Percentiles rank a stretch among this genome's conserved stretches.
phyloP scores from a whole-genome alignment of 2,113 vertebrate species.

The Leucopternis melanops region DNA sequence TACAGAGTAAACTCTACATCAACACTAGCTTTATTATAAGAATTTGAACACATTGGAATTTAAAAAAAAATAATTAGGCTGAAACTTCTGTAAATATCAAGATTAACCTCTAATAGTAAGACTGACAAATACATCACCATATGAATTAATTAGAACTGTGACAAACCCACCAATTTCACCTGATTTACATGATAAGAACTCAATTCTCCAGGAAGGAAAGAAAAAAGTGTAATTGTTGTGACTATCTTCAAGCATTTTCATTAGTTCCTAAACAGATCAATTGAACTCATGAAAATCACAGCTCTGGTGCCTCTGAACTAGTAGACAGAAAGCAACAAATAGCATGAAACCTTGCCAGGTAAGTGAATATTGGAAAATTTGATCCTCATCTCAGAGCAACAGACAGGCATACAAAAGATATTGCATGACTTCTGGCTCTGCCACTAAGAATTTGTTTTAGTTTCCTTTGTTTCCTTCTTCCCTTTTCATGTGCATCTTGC shows the following conservation, averaged over 20 bases:
- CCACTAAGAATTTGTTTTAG: neutral
- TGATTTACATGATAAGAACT: neutral
- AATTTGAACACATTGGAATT: neutral
- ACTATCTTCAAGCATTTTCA: neutral
- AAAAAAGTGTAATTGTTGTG: neutral
- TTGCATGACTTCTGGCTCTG: neutral
- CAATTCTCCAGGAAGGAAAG: neutral
- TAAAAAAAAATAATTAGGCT: neutral
- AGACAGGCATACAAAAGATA: neutral
- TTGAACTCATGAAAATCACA: neutral
- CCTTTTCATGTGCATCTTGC: neutral
- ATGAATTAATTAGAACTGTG: neutral
- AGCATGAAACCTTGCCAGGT: neutral
- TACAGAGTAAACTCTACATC: neutral
- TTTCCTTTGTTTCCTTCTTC: neutral
- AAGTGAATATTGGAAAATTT: neutral
- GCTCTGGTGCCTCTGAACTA: neutral
- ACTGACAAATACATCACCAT: neutral
- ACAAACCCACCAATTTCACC: neutral
- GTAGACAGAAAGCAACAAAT: neutral
- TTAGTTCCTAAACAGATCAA: neutral
- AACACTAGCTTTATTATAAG: neutral
- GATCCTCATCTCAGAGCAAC: neutral
- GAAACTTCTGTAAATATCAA: neutral
- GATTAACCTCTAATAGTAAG: neutral